Conservation (phyloP, 2,113 vertebrate species). For the Serinus canaria region DNA sequence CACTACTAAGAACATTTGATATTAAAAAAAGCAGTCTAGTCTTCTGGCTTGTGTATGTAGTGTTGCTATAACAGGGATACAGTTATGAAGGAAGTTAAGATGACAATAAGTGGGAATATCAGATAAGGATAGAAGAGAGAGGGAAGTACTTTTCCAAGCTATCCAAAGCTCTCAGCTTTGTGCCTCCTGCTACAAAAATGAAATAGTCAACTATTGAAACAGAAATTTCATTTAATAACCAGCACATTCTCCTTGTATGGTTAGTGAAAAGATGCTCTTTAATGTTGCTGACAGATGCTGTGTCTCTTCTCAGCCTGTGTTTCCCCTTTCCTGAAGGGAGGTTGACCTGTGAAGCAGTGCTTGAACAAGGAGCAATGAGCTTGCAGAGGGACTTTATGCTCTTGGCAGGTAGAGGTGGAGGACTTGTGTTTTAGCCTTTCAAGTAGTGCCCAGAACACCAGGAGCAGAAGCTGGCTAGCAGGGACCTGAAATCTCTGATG, state of each 20-base stretch:
- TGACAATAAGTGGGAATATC: neutral
- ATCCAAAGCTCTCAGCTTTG: neutral
- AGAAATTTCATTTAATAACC: neutral
- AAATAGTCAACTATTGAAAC: neutral
- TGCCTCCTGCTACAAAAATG: neutral
- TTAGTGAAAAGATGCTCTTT: neutral
- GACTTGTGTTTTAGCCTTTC: neutral
- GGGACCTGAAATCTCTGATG: neutral
- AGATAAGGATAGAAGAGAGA: neutral
- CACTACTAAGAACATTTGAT: neutral
- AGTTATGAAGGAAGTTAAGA: neutral
- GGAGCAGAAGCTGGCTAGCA: neutral
- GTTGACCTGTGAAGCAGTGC: neutral
- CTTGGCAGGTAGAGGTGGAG: neutral
- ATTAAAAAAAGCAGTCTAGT: neutral
- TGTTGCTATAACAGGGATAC: neutral
- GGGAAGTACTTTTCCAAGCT: neutral
- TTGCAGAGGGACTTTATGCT: accelerated
- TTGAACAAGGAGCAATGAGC: neutral
- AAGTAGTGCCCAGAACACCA: neutral
- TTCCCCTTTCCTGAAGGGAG: neutral
- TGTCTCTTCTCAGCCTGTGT: neutral
- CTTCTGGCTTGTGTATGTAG: neutral
- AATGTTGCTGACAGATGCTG: neutral
- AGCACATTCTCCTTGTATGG: neutral